These are phyloP conservation scores for Phania funesta DNA, from an alignment of 2,888 invertebrate genomes.

Conservation along the genomic window DNA sequence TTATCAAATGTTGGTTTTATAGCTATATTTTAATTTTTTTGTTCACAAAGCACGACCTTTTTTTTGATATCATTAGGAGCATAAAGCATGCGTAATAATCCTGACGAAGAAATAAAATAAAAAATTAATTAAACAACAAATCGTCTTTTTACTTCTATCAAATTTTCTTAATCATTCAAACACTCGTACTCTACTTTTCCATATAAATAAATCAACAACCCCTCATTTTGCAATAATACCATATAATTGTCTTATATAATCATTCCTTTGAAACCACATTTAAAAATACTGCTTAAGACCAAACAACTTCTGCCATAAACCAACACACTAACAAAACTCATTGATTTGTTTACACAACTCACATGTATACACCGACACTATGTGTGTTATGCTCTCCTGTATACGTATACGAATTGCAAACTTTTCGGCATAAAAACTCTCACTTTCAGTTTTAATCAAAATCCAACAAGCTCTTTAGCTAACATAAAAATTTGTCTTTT, in stretches of 20 bases:
- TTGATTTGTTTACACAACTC: conserved; percentile 14
- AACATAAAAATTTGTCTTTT: background rate
- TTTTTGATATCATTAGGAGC: too few species aligned
- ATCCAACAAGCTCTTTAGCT: background rate
- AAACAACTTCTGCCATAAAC: background rate
- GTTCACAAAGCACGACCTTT: too few species aligned
- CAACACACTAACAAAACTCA: conserved; percentile 14
- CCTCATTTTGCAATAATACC: conserved; percentile 40
- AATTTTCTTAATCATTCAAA: background rate
- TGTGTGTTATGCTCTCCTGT: conserved; percentile 65
- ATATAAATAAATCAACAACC: background rate
- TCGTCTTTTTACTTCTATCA: background rate
- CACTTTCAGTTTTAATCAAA: conserved; percentile 51
- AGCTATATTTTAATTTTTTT: too few species aligned
- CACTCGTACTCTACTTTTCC: conserved; percentile 20
- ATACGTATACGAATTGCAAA: conserved; percentile 66
- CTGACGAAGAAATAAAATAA: too few species aligned
- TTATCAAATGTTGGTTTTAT: too few species aligned
- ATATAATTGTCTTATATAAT: conserved; percentile 50
- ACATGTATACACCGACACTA: conserved; percentile 68
- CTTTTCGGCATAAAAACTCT: conserved; percentile 58
- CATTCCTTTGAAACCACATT: conserved; percentile 51
- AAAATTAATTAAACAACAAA: background rate
- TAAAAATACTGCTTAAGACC: conserved; percentile 12
- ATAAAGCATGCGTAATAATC: too few species aligned